Evolutionary conservation across 23 tunicate genomes (phyloP).

Genomic region (Halocynthia aurantium): DNA sequence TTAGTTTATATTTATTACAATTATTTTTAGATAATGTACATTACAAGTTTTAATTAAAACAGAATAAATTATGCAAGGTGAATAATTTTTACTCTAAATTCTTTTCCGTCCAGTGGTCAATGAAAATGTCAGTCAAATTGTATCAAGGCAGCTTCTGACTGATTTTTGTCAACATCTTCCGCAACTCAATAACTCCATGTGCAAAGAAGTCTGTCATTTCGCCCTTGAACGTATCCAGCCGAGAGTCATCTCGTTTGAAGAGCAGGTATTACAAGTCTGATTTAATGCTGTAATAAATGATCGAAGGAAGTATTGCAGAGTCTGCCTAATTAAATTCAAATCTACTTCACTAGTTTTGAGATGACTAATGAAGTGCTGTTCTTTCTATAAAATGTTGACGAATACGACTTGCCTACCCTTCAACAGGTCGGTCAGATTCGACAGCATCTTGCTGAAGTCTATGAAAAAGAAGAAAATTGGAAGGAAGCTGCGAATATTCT

Average conservation of each 20-base stretch:
- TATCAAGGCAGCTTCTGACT: constrained; percentile 59
- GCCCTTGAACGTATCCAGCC: constrained; percentile 69
- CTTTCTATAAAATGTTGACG: too few relatives aligned
- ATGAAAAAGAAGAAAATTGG: constrained; percentile 79
- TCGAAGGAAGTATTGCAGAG: too few relatives aligned
- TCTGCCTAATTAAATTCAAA: too few relatives aligned
- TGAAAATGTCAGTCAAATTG: constrained; percentile 89
- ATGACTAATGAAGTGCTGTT: too few relatives aligned
- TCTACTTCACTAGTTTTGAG: too few relatives aligned
- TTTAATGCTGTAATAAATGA: too few relatives aligned
- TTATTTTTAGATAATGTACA: not conserved
- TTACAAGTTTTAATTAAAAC: not conserved
- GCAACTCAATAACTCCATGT: constrained; percentile 39
- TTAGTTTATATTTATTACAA: not conserved
- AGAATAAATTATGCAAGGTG: not conserved
- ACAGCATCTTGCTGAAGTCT: constrained; percentile 62
- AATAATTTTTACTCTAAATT: not conserved
- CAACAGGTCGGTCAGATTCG: constrained; percentile 38
- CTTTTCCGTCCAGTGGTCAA: constrained; percentile 30
- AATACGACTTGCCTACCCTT: too few relatives aligned
- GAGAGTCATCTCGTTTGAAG: constrained; percentile 88
- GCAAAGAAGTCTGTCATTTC: constrained; percentile 72
- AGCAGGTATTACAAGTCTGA: constrained; percentile 42
- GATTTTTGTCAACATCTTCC: constrained; percentile 57
- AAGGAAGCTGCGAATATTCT: constrained; percentile 83